These are phyloP conservation scores for Sipha maydis DNA, from an alignment of 2,888 invertebrate species.

Conservation along the genomic window DNA sequence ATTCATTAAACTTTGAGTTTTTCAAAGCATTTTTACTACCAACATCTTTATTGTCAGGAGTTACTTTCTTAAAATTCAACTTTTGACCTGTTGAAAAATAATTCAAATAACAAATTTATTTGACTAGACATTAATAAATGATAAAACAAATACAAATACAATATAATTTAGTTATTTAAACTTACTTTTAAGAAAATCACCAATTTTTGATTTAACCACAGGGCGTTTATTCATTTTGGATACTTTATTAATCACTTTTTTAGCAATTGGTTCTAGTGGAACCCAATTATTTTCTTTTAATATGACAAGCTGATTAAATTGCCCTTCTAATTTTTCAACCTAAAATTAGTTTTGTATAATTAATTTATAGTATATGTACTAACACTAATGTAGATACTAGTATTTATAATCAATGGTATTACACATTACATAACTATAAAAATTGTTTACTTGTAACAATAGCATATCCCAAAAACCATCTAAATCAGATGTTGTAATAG, in stretches of 20 bases:
- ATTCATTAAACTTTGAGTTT: conserved; percentile 16
- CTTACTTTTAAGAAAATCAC: conserved; percentile 49
- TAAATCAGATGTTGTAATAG: conserved; percentile 77
- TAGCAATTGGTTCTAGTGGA: conserved; percentile 42
- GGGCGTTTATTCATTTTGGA: neutral
- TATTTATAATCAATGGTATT: neutral
- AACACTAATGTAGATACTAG: no score
- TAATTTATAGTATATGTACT: no score
- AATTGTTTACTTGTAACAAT: conserved; percentile 63
- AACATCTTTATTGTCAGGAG: neutral
- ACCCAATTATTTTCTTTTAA: conserved; percentile 46
- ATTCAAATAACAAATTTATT: neutral
- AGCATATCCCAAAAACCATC: conserved; percentile 92
- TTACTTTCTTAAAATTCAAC: neutral
- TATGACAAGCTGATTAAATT: conserved; percentile 21
- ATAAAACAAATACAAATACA: no score
- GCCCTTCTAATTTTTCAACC: conserved; percentile 51
- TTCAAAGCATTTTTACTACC: neutral
- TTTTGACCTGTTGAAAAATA: neutral
- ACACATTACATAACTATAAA: neutral
- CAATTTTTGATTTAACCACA: conserved; percentile 28
- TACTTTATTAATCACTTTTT: conserved; percentile 41
- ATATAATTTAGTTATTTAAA: neutral
- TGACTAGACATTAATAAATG: no score
- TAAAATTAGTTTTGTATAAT: neutral